phyloP scores from a whole-genome alignment of 2,797 vertebrate genomes.

The Triplophysa bombifrons region DNA sequence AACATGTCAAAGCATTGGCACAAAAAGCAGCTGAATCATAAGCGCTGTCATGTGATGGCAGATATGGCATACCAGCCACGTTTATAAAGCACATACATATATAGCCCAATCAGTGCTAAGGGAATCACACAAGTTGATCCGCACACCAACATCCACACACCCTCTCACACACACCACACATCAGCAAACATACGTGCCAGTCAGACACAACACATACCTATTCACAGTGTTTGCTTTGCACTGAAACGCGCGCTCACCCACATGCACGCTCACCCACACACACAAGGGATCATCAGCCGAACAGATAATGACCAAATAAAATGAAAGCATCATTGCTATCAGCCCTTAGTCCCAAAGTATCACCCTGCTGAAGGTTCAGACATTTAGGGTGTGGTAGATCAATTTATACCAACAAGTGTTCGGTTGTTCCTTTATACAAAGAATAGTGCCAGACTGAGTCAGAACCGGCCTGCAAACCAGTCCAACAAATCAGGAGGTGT shows the following conservation, averaged over 20 bases:
- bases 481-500: slow-evolving; percentile 37
- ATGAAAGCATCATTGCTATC: slow-evolving; percentile 59
- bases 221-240: slow-evolving; percentile 15
- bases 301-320: slow-evolving; percentile 45
- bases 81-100: slow-evolving; percentile 37
- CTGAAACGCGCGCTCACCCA: not conserved
- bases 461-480: slow-evolving; percentile 15
- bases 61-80: slow-evolving; percentile 46
- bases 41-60: slow-evolving; percentile 45
- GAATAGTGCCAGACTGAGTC: slow-evolving; percentile 24
- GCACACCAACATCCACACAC: slow-evolving; percentile 48
- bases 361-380: slow-evolving; percentile 53
- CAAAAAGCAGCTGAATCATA: slow-evolving; percentile 32
- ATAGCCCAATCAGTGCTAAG: slow-evolving; percentile 38
- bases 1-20: slow-evolving; percentile 51
- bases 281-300: slow-evolving; percentile 36
- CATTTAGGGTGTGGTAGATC: slow-evolving; percentile 53
- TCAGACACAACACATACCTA: slow-evolving; percentile 49
- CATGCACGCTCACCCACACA: slow-evolving; percentile 12
- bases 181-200: slow-evolving; percentile 42
- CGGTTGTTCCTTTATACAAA: slow-evolving; percentile 43
- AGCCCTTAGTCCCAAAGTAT: slow-evolving; percentile 65
- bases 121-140: slow-evolving; percentile 18
- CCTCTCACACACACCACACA: slow-evolving; percentile 53
- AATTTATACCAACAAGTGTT: slow-evolving; percentile 48